Evolutionary conservation across 1,140 invertebrate species (phyloP), one percentile per base, ranked within the genome.

Genomic region (Micrasema minimum): DNA sequence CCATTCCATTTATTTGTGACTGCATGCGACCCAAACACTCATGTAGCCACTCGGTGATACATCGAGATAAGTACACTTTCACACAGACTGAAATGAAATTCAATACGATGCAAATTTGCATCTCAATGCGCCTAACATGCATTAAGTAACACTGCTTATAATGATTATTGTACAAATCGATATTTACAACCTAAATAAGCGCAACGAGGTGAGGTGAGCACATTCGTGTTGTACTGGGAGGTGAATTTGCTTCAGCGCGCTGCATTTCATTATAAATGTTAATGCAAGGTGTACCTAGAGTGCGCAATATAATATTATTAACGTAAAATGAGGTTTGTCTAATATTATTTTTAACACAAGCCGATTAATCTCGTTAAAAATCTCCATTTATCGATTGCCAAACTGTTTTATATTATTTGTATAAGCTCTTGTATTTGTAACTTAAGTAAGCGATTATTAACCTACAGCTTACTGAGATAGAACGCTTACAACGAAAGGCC

Each of bases 221-320:
- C 35, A 59, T 38, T 59, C 16, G n/a, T 41, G 16, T 41, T 22
- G 35, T 43, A 59, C 38, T 41, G 31, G 55, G 14, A 41, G 38
- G 14, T 16, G 38, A 41, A 59, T 41, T 55, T 41, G 55, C 55
- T 41, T 38, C 37, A 59, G 37, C 35, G 37, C 14, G 12, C 37
- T 59, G 55, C 35, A 59, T 20, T 59, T 59, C 51, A 22, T 59
- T 59, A 59, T 20, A 59, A 59, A 59, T 59, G 55, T 35, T 38
- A 59, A 59, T 59, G 16, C 14, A 31, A 55, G 23, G 22, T 31
- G 51, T 55, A 31, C n/a, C 14, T 31, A 31, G 23, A 14, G 11
- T 55, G 26, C 18, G 18, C 46, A 22, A 31, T 31, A 16, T 55
- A 43, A 22, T 41, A 41, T 3, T n/a, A 23, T 22, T 9, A 6